Evolutionary conservation across 2,888 invertebrate genomes (phyloP), one percentile per base, ranked within the genome.

Genomic region (Mythimna ferrago): DNA sequence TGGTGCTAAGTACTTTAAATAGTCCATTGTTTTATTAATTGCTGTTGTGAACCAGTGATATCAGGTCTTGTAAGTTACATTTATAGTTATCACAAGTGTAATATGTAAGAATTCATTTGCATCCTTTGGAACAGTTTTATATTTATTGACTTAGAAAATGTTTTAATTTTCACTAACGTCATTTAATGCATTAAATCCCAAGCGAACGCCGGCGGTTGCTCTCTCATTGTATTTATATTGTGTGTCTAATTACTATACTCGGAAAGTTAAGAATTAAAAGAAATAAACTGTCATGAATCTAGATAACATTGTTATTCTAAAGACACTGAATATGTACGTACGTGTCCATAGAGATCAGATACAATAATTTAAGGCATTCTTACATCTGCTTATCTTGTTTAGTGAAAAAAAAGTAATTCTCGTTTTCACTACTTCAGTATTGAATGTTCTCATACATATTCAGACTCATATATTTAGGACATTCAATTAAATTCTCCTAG

Each of bases 31-130:
- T 44, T 66, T 62, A 41, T 14, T 60, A 60, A 67, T 73, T 26
- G 69, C 21, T 41, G 70, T 35, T 65, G 80, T 73, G 67, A 56
- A 48, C n/a, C 32, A 38, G 48, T 72, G 14, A 35, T 16, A 32
- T 32, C 32, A 32, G 6, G 44, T 54, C 48, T 58, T 48, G 80
- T 80, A 83, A 80, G 83, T 83, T 21, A 21, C 32, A 64, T 53
- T 2, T 58, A n/a, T 76, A 53, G 48, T n/a, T 58, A 54, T 38
- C 16, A 38, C 19, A 11, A 60, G 38, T 51, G 10, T 38, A 19
- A 61, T 58, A 44, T 32, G 19, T 14, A 54, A 16, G 2, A 48
- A 21, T 48, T 54, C 14, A 14, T 48, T 63, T 6, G 10, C 14
- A 21, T 66, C 38, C 14, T 14, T 11, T 58, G n/a, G 41, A 48